Evolutionary conservation across 2,888 invertebrate species (phyloP).

Genomic region (Hoplodrina ambigua): DNA sequence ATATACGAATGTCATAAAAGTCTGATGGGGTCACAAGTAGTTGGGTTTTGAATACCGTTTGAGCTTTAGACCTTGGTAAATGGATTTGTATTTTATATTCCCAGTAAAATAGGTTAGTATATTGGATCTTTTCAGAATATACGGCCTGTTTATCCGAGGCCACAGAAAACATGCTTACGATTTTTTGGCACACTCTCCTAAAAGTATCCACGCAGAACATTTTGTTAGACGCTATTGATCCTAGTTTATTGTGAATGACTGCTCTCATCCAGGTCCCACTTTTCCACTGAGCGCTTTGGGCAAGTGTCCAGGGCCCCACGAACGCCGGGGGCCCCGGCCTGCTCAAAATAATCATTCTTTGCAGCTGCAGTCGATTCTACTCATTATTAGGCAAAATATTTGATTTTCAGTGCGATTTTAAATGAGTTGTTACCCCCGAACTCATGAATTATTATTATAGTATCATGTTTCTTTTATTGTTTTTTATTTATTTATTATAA

Average conservation of each 20-base stretch:
- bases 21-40: constrained; percentile 46
- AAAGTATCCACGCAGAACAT: background rate
- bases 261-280: background rate
- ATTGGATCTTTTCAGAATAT: constrained; percentile 20
- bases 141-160: constrained; percentile 6
- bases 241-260: background rate
- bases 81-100: constrained; percentile 30
- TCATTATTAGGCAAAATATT: no score
- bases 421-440: no score
- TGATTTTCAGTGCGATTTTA: no score
- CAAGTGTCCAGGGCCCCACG: no score
- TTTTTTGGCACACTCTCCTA: constrained; percentile 32
- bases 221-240: constrained; percentile 4
- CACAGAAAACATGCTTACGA: constrained; percentile 13
- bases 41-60: constrained; percentile 37
- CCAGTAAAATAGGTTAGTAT: constrained; percentile 6
- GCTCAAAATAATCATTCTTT: no score
- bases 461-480: no score
- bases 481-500: no score
- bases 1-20: constrained; percentile 36
- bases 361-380: no score
- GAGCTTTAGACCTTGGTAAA: constrained; percentile 20
- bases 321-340: no score
- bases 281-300: no score
- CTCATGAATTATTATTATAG: no score